Evolutionary conservation across 2,888 invertebrate genomes (phyloP), one percentile per base, ranked within the genome.

Genomic region (Hemistola chrysoprasaria): DNA sequence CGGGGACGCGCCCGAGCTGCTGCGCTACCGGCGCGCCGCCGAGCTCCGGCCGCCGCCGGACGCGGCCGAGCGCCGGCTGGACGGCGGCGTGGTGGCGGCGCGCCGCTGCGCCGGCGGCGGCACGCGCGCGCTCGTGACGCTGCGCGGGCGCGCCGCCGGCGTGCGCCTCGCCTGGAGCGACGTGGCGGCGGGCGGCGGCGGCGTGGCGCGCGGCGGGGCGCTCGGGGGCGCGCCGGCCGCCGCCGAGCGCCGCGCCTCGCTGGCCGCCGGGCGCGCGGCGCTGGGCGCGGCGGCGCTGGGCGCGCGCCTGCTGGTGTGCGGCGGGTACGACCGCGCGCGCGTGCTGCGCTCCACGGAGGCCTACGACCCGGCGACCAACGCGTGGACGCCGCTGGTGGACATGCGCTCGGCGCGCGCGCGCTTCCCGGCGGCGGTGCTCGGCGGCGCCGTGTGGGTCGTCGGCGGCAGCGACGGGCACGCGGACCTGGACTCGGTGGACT

Each of bases 391-490:
- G 11, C 78, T 94, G 62, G 90, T 93, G 0, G 90, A 91, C 49
- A 95, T 97, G 95, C 90, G 90, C 38, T 91, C 92, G 50, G 92
- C 93, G 40, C 90, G 97, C 44, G 96, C 96, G 0, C 90, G 97
- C 16, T 95, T 96, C 81, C 93, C 94, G 59, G 92, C 94, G 22
- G 93, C 94, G 21, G 49, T 57, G 43, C 83, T 95, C 6, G 87
- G 90, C 29, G 92, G 90, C 53, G 89, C 90, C 50, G 91, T 96
- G n/a, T 95, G 92, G 79, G 95, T 93, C 22, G 90, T 95, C 31
- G 96, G 95, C 38, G 96, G 96, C 22, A 95, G 94, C 59, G 95
- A 96, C 80, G 97, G 97, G 0, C 93, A 93, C 49, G 91, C 92
- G 6, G 97, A 97, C 74, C 88, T 97, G 56, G 92, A 92, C 56